These are phyloP conservation scores for Ellobium chinense DNA, from an alignment of 2,888 invertebrate genomes.

Conservation along the genomic window DNA sequence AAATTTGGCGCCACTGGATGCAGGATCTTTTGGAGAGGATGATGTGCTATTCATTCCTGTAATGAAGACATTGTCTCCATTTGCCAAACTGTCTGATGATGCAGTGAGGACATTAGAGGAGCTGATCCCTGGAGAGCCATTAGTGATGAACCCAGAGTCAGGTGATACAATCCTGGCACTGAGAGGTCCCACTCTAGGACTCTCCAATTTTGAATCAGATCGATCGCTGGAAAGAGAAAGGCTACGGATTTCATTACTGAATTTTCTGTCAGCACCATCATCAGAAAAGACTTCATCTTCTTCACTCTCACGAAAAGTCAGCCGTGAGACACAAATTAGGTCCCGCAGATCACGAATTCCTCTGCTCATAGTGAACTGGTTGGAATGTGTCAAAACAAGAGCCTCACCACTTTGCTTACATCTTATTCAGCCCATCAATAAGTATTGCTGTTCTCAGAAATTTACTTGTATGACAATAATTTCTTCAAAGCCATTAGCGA, in stretches of 20 bases:
- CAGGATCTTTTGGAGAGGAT: neutral
- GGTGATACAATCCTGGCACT: constrained; percentile 53
- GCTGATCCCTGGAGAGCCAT: constrained; percentile 55
- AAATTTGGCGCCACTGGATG: constrained; percentile 12
- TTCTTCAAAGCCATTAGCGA: neutral
- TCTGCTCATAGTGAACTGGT: constrained; percentile 69
- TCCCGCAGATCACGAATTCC: constrained; percentile 77
- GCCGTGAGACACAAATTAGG: constrained; percentile 77
- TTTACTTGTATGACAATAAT: neutral
- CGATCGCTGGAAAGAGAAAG: constrained; percentile 58
- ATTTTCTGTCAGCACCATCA: constrained; percentile 55
- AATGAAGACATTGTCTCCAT: neutral
- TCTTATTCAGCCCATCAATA: neutral
- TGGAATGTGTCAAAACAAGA: too few relatives aligned
- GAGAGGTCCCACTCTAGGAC: constrained; percentile 39
- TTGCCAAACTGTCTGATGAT: neutral
- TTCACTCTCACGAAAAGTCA: constrained; percentile 74
- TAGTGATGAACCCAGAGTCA: constrained; percentile 73
- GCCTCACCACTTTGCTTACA: too few relatives aligned
- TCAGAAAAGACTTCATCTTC: constrained; percentile 71
- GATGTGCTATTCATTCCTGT: neutral
- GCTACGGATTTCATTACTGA: constrained; percentile 54
- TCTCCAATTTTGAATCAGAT: constrained; percentile 33
- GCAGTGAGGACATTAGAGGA: neutral
- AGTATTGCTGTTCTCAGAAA: neutral